A percentile compares a stretch with the other conserved stretches of the same genome.
Conservation (phyloP, 2,797 vertebrate genomes). For the Myioborus melanocephalus region DNA sequence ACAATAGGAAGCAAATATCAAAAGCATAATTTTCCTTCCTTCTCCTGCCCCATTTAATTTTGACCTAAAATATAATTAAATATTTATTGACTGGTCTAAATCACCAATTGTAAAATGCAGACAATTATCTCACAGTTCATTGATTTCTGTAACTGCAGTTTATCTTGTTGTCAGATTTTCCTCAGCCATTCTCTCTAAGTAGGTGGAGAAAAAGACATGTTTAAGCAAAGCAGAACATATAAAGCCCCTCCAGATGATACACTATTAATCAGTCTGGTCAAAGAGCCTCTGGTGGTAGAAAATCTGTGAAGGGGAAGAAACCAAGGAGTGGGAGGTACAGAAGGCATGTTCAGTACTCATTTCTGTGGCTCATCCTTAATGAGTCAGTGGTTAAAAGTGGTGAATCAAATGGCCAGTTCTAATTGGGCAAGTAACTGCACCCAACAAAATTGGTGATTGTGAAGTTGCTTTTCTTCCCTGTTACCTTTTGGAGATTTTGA, state of each 20-base stretch:
- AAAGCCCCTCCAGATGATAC: neutral
- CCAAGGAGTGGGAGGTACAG: fast-evolving
- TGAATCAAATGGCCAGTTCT: neutral
- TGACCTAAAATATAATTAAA: neutral
- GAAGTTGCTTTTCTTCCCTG: neutral
- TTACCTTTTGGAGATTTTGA: neutral
- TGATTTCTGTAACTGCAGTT: neutral
- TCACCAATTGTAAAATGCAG: neutral
- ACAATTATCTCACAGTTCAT: neutral
- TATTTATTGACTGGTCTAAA: neutral
- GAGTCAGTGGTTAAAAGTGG: neutral
- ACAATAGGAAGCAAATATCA: neutral
- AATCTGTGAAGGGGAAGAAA: neutral
- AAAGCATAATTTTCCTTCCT: neutral
- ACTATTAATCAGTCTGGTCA: neutral
- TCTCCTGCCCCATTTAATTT: neutral
- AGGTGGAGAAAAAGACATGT: neutral
- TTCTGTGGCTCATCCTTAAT: neutral
- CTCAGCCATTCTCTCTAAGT: neutral
- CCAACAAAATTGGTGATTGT: neutral
- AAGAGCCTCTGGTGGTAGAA: neutral
- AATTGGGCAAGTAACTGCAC: neutral
- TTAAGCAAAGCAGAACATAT: neutral
- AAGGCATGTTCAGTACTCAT: no score
- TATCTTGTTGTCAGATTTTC: neutral